Evolutionary conservation across 2,888 invertebrate genomes (phyloP).

Genomic region (Odiellus spinosus): DNA sequence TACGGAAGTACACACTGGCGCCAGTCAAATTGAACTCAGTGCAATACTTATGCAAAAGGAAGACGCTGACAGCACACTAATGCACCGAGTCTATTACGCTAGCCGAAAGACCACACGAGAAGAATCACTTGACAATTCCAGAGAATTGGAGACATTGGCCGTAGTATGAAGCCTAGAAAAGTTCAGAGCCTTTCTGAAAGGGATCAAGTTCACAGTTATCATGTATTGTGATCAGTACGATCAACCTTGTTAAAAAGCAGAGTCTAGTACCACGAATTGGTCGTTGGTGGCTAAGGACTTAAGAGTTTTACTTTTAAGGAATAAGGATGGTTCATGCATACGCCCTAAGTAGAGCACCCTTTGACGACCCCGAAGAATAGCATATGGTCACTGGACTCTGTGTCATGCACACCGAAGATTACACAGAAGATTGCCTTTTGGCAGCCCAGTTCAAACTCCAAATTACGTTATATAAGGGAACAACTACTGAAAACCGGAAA

Average conservation of each 20-base stretch:
- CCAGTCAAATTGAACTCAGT: slow-evolving; percentile 4
- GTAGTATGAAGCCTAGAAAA: slow-evolving; percentile 23
- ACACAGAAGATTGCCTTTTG: too few relatives aligned
- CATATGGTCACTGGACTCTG: too few relatives aligned
- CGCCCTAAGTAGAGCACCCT: slow-evolving; percentile 2
- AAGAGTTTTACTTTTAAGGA: slow-evolving; percentile 2
- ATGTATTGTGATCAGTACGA: neutral
- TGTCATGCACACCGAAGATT: too few relatives aligned
- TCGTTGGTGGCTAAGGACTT: slow-evolving; percentile 1
- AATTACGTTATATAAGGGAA: too few relatives aligned
- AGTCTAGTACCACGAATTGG: slow-evolving; percentile 2
- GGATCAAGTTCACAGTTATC: slow-evolving; percentile 20
- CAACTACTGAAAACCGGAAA: too few relatives aligned
- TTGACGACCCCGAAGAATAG: neutral
- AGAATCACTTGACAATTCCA: slow-evolving; percentile 26
- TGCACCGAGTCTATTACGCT: slow-evolving; percentile 22
- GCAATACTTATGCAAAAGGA: slow-evolving; percentile 8
- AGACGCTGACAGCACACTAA: neutral
- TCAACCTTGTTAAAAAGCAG: neutral
- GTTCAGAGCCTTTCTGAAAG: slow-evolving; percentile 27
- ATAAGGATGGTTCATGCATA: slow-evolving; percentile 3
- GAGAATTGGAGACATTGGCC: slow-evolving; percentile 30
- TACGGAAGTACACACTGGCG: slow-evolving; percentile 8
- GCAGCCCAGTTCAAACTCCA: too few relatives aligned
- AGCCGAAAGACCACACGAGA: slow-evolving; percentile 24